Evolutionary conservation across 1,140 invertebrate genomes (phyloP), one percentile per base, ranked within the genome.

Genomic region (Scylla paramamosain): DNA sequence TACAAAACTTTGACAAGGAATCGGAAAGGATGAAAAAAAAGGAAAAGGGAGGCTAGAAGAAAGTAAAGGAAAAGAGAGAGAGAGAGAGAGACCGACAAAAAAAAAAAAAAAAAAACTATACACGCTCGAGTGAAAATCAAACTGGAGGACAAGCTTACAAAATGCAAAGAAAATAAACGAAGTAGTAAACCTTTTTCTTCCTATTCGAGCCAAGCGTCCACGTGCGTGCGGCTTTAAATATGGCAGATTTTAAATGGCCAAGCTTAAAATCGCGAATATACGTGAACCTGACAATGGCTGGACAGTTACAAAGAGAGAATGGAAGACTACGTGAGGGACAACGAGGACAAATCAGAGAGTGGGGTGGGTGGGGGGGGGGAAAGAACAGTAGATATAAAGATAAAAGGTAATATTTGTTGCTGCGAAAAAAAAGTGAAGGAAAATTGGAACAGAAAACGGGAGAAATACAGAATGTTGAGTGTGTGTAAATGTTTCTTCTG

Each of bases 111-210:
- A n/a, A 77, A 77, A 77, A 25, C 1, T 0, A 1, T 25, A n/a
- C 67, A 77, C 67, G 67, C 20, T 77, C 67, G 12, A 77, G 20
- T 77, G 67, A 20, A 25, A 77, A 77, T 20, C 67, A 77, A 77
- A 77, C n/a, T 77, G 67, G 25, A 77, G n/a, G 67, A 77, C 67
- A 77, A 77, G 67, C 67, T 77, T 77, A 77, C 67, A n/a, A 77
- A 77, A 77, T 77, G 16, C 67, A 77, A 77, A 25, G 67, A 77
- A 77, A 77, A 77, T 77, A 77, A 77, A 77, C 67, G 67, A 7
- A n/a, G 67, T 20, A n/a, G n/a, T 77, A 77, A 77, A 77, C 25
- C 52, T 77, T 77, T n/a, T 77, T 77, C 67, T 77, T 77, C n/a
- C 8, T n/a, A n/a, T 77, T 77, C 25, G 67, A 77, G 20, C 67